Evolutionary conservation across 2,888 invertebrate species (phyloP), one percentile per base, ranked within the genome.

Genomic region (Lamellibrachia columna): DNA sequence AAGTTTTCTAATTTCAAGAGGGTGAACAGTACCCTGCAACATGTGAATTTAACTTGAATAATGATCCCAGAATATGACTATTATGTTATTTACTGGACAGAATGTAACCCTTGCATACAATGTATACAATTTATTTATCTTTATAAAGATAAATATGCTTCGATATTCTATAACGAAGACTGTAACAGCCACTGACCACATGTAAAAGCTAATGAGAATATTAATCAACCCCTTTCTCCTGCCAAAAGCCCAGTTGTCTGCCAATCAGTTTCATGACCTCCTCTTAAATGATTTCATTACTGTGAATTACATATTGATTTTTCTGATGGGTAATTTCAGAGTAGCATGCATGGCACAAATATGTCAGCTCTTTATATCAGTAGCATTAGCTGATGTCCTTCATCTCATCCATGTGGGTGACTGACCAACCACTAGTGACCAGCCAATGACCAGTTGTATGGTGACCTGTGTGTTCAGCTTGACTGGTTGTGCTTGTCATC

Each of bases 291-390:
- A 75, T 75, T 75, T 22, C 75, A 75, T 75, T 75, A 75, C 22
- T 75, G 22, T 22, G 75, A 75, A 75, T 75, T 75, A 75, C 11
- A 15, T 75, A 75, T 75, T 75, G n/a, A 75, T 75, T 75, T 75
- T 22, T 75, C 15, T 6, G 75, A 75, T 75, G 75, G 75, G 75
- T 75, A 75, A 75, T 75, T 75, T 75, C 75, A 75, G 22, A 75
- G 75, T n/a, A 11, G n/a, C 22, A n/a, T 15, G 75, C 75, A 6
- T 75, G 15, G 75, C 75, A 75, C 15, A 75, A 75, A 75, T 75
- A 75, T 75, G 75, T 75, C 75, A 75, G n/a, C 75, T 75, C 75
- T 75, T 75, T 75, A 75, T 75, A 75, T 75, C 22, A n/a, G 75
- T n/a, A 22, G 75, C 75, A 75, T 75, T 75, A 75, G 75, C 75